Evolutionary conservation across 2,888 invertebrate genomes (phyloP), one percentile per base, ranked within the genome.

Genomic region (Patella depressa): DNA sequence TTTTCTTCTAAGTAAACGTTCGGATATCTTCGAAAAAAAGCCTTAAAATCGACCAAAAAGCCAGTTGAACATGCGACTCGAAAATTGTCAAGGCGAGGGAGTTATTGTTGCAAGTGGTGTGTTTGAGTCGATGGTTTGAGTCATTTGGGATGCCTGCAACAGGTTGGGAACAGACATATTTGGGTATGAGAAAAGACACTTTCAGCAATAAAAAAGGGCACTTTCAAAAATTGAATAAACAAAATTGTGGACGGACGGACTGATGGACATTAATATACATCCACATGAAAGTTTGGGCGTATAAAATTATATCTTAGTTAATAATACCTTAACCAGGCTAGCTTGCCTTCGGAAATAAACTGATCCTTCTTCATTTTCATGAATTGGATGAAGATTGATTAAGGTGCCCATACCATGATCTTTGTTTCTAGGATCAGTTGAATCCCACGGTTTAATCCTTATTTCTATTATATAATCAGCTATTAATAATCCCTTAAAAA

Each of bases 401-500:
- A 85, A 14, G 5, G 81, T 77, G 0, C 87, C 88, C 78, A 84
- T 81, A 7, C 84, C 83, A 72, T 80, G 77, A 11, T 82, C 83
- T 69, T 72, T 57, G 75, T 88, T 89, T 11, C 84, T 75, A 0
- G 79, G 71, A 76, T 88, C 87, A 53, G 81, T 73, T 0, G 83
- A 76, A 71, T 88, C 82, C 90, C 90, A 90, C 0, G 88, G 85
- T 34, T 81, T 80, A 3, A 90, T 83, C 12, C 69, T 79, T 17
- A 90, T 86, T 79, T 90, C 89, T 53, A 89, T 83, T 9, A 90
- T 84, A 74, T 89, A 90, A 72, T 84, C 84, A 17, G 83, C 78
- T 14, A 79, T 53, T 53, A 88, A 17, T 9, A 84, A 80, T 34
- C 88, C 88, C 87, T 88, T 75, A 19, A 78, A 74, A 55, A 74